Evolutionary conservation across 2,888 invertebrate species (phyloP).

Genomic region (Chrysotoxum bicinctum): DNA sequence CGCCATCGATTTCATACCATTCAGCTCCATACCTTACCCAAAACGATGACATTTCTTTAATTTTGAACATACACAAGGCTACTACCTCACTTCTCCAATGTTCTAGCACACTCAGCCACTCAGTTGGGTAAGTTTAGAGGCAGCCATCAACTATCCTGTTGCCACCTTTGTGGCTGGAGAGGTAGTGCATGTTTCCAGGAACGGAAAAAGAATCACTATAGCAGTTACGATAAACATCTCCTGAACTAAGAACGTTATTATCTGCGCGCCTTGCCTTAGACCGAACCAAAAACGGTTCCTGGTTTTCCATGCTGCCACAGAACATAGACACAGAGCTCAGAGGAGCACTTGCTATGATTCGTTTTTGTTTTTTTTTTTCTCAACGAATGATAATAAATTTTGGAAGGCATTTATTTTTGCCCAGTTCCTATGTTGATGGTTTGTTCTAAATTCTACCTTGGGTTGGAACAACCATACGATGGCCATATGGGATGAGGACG

Average conservation of each 20-base stretch:
- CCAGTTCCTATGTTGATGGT: conserved; percentile 35
- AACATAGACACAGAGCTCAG: not conserved
- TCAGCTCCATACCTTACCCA: not conserved
- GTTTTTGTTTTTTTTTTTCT: conserved; percentile 37
- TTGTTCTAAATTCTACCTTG: not conserved
- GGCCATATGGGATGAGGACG: not conserved
- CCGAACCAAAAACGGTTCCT: not conserved
- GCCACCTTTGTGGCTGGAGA: conserved; percentile 56
- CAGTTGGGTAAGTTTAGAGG: conserved; percentile 30
- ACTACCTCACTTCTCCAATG: not conserved
- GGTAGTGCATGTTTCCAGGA: conserved; percentile 35
- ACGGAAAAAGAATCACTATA: conserved; percentile 48
- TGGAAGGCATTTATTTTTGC: conserved; percentile 61
- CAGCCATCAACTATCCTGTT: conserved; percentile 57
- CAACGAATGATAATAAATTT: conserved; percentile 66
- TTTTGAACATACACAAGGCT: conserved; percentile 41
- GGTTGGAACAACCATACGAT: not conserved
- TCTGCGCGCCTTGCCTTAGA: conserved; percentile 29
- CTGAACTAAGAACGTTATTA: conserved; percentile 59
- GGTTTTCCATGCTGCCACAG: not conserved
- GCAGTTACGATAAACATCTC: conserved; percentile 67
- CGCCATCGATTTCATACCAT: not conserved
- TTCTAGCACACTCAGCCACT: conserved; percentile 15
- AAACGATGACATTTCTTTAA: conserved; percentile 64
- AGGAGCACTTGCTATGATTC: conserved; percentile 40